phyloP scores from a whole-genome alignment of 2,797 vertebrate genomes.

The Denticeps clupeoides region DNA sequence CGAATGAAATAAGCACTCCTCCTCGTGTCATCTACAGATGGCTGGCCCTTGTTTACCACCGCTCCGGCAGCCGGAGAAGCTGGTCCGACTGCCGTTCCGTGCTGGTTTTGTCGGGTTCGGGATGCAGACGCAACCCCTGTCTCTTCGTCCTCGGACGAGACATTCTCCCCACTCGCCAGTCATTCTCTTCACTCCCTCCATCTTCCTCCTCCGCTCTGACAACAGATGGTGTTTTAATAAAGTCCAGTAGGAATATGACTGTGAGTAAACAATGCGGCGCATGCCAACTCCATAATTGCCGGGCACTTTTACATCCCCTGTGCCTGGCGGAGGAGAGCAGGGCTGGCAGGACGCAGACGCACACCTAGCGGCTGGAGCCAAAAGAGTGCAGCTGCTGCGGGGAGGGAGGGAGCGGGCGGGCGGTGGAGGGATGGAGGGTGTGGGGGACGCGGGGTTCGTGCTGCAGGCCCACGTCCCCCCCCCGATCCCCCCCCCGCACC shows the following conservation, averaged over 20 bases:
- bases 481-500: conserved; percentile 19
- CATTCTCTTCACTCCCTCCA: conserved; percentile 30
- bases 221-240: conserved; percentile 99
- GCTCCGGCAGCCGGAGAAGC: neutral
- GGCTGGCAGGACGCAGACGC: conserved; percentile 18
- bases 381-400: conserved; percentile 84
- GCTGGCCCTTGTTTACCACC: neutral
- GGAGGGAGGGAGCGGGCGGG: conserved; percentile 24
- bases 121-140: too few relatives aligned
- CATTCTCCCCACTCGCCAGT: neutral
- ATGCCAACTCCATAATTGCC: conserved; percentile 99
- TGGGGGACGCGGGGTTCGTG: too few relatives aligned
- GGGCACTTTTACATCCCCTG: conserved; percentile 92
- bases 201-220: conserved; percentile 74
- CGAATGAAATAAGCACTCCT: neutral
- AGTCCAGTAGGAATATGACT: conserved; percentile 99
- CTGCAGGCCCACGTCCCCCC: neutral
- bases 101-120: conserved; percentile 12
- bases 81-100: too few relatives aligned
- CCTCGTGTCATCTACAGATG: neutral
- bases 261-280: conserved; percentile 95
- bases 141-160: conserved; percentile 25
- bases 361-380: conserved; percentile 78
- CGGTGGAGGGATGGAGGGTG: conserved; percentile 10
- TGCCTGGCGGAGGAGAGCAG: conserved; percentile 74